Evolutionary conservation across 2,113 vertebrate genomes (phyloP), one percentile per base, ranked within the genome.

Genomic region (Trinectes maculatus): DNA sequence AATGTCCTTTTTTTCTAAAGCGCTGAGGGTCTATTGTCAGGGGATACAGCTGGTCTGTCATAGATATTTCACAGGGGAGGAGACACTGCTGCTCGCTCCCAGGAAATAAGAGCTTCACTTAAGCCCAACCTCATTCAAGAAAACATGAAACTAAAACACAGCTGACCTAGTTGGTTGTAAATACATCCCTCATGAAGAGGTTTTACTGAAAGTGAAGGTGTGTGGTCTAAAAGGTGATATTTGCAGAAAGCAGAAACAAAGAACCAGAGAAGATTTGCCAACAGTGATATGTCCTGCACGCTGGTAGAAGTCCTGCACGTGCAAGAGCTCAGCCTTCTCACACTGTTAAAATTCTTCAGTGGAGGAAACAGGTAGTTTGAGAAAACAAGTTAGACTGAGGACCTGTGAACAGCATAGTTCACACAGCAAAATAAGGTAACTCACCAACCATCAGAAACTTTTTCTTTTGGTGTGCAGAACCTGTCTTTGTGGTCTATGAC

Each of bases 41-140:
- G 58, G 65, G 70, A 67, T 43, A 63, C 80, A 84, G 83, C 82
- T 71, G 76, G 31, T 53, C 73, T 36, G 71, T 71, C 75, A 75
- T 71, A 78, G 80, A 88, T 82, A 85, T 58, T 47, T 63, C 42
- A 43, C 16, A 22, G 48, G 28, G 40, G 66, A 75, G 57, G 64
- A 63, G 73, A 67, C 56, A 21, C 48, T 19, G 10, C 15, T 22
- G 36, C 2, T 31, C 21, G 19, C 58, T 69, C 49, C 42, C 56
- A 74, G 75, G 72, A 73, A 56, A 85, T 10, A 59, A 0, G 33
- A 85, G 46, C 33, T 11, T 0, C 11, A 26, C 22, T 5, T 0
- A 24, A 26, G 16, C 16, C 5, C 1, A 2, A 3, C 26, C 19
- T 71, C 48, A 44, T 24, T 49, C 6, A 29, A 31, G 58, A 57